Conservation (phyloP, 2,797 vertebrate genomes). For the Odontamblyopus lacepedii region DNA sequence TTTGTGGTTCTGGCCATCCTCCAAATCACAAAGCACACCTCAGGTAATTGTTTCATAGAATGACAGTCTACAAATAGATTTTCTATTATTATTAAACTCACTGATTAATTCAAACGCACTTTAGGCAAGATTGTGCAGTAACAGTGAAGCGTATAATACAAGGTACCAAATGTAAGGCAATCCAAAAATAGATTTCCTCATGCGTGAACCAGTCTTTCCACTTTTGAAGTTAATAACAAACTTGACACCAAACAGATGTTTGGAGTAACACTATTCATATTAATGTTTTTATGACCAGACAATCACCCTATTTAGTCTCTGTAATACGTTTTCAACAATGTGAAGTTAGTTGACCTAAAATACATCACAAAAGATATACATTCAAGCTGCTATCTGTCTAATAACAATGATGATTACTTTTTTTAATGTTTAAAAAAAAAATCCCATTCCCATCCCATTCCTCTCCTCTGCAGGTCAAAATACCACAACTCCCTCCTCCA, state of each 20-base stretch:
- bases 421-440: neutral
- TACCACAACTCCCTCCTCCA: neutral
- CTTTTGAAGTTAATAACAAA: neutral
- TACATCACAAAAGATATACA: neutral
- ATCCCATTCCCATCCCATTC: neutral
- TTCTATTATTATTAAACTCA: neutral
- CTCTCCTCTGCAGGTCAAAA: slow-evolving; percentile 30
- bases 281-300: neutral
- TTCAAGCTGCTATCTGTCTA: neutral
- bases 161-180: neutral
- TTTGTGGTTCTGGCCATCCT: slow-evolving; percentile 48
- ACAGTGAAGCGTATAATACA: neutral
- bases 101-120: neutral
- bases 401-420: neutral
- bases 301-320: neutral
- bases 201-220: neutral
- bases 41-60: slow-evolving; percentile 43
- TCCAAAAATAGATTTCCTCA: slow-evolving; percentile 4
- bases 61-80: neutral
- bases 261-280: neutral
- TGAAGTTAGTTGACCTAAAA: neutral
- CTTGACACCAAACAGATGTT: neutral
- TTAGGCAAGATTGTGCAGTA: neutral
- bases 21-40: slow-evolving; percentile 32
- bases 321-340: neutral